Evolutionary conservation across 2,113 vertebrate genomes (phyloP), one percentile per base, ranked within the genome.

Genomic region (Pterophyllum scalare): DNA sequence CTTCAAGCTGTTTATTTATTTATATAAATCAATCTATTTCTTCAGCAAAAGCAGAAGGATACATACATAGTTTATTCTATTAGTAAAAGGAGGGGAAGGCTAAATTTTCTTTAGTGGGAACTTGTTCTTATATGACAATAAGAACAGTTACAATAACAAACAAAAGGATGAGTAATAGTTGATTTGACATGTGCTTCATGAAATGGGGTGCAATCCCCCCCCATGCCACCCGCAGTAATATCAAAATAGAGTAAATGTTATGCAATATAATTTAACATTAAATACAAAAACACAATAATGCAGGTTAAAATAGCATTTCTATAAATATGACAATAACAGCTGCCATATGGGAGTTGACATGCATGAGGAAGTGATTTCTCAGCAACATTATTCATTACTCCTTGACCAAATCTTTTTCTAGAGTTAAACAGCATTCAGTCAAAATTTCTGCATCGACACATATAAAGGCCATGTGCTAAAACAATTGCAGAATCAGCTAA

Each of bases 401-500:
- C 38, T 54, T 60, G 15, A 54, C 11, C 12, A 3, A 52, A 49
- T 33, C 31, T 75, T 79, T 72, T 83, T 90, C 83, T 83, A 62
- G 83, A 89, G 85, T 81, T 43, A 28, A 75, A 26, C 59, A 57
- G 52, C 22, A 74, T 79, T 86, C 84, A 85, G 85, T 65, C 33
- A 19, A 80, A 72, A 64, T 62, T 52, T 90, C 62, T 57, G 72
- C 80, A 79, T 78, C 81, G 26, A 70, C 59, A 82, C 64, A 54
- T 79, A 79, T 52, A 81, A 89, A 84, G 20, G 74, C 65, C 59
- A 20, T 11, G 76, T 22, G 38, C 75, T 85, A 56, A 83, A 90
- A 87, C 86, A 85, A 85, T 59, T 60, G 84, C 86, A 83, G 88
- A 87, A 82, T 91, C 90, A 87, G 90, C 92, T 88, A 74, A 87